Evolutionary conservation across 2,888 invertebrate species (phyloP).

Genomic region (Hemistola chrysoprasaria): DNA sequence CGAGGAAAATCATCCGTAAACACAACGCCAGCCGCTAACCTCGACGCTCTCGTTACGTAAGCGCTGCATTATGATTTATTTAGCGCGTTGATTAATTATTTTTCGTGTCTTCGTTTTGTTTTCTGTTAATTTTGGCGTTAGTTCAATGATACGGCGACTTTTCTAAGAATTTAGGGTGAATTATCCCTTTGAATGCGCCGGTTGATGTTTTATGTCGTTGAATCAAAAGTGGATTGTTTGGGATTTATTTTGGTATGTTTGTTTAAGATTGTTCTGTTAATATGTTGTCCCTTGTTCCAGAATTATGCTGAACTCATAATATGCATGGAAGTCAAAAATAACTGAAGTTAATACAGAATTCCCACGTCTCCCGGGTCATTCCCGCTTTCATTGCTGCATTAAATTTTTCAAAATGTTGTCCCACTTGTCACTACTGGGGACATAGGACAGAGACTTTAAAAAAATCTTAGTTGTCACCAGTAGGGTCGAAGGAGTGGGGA

Average conservation of each 20-base stretch:
- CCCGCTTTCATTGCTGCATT: too few species aligned
- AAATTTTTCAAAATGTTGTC: too few species aligned
- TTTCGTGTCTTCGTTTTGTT: conserved; percentile 59
- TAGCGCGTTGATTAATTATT: conserved; percentile 64
- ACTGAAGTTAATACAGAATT: too few species aligned
- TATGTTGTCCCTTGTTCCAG: neutral
- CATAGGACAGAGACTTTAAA: too few species aligned
- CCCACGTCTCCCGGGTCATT: too few species aligned
- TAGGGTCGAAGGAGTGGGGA: too few species aligned
- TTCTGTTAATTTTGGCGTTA: conserved; percentile 58
- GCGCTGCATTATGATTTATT: conserved; percentile 70
- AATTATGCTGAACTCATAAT: neutral
- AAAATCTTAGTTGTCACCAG: too few species aligned
- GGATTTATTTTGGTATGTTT: neutral
- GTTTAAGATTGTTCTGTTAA: neutral
- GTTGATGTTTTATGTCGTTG: conserved; percentile 25
- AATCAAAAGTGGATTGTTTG: conserved; percentile 3
- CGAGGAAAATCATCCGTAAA: conserved; percentile 58
- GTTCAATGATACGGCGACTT: conserved; percentile 46
- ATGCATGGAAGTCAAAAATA: too few species aligned
- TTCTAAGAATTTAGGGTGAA: conserved; percentile 20
- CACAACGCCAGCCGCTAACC: conserved; percentile 26
- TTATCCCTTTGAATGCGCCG: conserved; percentile 19
- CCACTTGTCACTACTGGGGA: too few species aligned
- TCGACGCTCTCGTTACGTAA: conserved; percentile 53